Evolutionary conservation across 1,140 invertebrate genomes (phyloP).

Genomic region (Fopius arisanus): DNA sequence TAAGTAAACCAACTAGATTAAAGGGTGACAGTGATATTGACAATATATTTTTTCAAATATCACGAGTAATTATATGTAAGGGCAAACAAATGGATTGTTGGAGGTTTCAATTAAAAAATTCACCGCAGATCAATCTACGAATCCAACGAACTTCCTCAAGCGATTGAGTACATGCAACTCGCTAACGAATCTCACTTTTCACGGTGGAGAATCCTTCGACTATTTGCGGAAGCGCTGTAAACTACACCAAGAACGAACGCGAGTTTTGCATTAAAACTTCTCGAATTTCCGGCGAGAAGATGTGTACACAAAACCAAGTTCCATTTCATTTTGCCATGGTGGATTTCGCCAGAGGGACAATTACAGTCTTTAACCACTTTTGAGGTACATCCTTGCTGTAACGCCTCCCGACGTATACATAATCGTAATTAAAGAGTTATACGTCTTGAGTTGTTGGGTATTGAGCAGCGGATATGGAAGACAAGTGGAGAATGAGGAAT

Average conservation of each 20-base stretch:
- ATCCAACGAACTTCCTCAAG: neutral
- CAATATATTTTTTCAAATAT: no score
- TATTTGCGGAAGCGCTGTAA: neutral
- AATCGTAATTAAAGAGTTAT: constrained; percentile 27
- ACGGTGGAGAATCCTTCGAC: neutral
- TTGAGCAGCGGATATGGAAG: neutral
- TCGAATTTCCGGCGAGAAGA: neutral
- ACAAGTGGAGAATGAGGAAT: neutral
- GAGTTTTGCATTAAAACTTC: constrained; percentile 3
- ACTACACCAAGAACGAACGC: neutral
- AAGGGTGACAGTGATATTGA: no score
- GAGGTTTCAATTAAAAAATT: neutral
- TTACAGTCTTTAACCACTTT: neutral
- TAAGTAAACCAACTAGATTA: no score
- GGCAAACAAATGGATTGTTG: no score
- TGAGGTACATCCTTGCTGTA: neutral
- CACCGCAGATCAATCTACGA: neutral
- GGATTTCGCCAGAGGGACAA: neutral
- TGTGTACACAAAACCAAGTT: neutral
- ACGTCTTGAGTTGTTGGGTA: constrained; percentile 12
- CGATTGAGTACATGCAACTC: neutral
- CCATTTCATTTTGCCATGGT: neutral
- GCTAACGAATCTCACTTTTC: neutral
- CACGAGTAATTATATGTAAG: no score
- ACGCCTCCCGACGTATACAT: neutral